Base-by-base conservation (phyloP, 2,888 invertebrate species). In the Drosophila diplacantha region DNA sequence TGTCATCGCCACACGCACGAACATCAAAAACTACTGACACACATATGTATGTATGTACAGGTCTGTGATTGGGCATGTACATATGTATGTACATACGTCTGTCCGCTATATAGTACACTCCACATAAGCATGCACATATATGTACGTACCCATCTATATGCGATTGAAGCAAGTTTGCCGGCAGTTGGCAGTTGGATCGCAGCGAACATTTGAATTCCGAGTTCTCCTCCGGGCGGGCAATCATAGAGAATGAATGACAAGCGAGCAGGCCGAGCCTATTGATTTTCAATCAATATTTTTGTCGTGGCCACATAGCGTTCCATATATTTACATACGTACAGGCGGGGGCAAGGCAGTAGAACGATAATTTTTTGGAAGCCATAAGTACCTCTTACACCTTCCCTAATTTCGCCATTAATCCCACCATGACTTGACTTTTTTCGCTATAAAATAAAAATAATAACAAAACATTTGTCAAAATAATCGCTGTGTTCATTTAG, bases 251-350 rank as follows among this genome's bases (percentile, higher is more conserved):
- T 69, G 63, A 59, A 41, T 68, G 66, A 66, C 69, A 68, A 51
- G 66, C 66, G 37, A 37, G 41, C 37, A 29, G 39, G 43, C 34
- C 32, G 32, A 51, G 68, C 63, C 79, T 79, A 79, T 79, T 81
- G 78, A 79, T 79, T 79, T 79, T 83, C 81, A 79, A 79, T 79
- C 78, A 81, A 79, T 79, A 79, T 71, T 62, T 75, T 75, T 71
- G 68, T 66, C 57, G 74, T 67, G 57, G 71, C 70, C 59, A 64
- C 59, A 46, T 50, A 35, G 24, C 18, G 46, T 39, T 47, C 37
- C 37, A 37, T 34, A 22, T 43, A 37, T 51, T 31, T 51, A 43
- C 37, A 29, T 12, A 29, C 22, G 2, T 32, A 61, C 61, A 63
- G 31, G 8, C 29, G 7, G 34, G 24, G 51, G 44, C 51, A 63